Evolutionary conservation across 2,797 vertebrate species (phyloP).

Genomic region (Poeciliopsis presidionis): DNA sequence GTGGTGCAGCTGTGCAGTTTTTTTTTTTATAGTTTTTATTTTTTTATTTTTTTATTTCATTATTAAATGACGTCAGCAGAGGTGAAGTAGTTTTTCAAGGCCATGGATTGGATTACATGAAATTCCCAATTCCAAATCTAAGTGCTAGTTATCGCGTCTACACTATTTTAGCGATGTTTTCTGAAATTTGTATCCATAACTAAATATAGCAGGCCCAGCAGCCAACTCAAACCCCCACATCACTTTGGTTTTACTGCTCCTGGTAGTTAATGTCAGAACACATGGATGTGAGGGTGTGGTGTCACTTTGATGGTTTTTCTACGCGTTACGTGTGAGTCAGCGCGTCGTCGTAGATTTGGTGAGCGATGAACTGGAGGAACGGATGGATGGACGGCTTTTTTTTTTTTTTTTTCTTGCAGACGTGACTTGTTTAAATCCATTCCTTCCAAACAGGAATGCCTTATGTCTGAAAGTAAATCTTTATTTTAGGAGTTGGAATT

Average conservation of each 20-base stretch:
- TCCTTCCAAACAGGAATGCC: not conserved
- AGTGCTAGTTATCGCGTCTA: not conserved
- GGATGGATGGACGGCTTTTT: conserved; percentile 7
- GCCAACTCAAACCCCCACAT: conserved; percentile 5
- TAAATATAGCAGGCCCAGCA: conserved; percentile 28
- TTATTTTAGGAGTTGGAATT: not conserved
- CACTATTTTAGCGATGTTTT: not conserved
- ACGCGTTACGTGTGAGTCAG: conserved; percentile 28
- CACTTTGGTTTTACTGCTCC: conserved; percentile 63
- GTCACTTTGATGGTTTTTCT: conserved; percentile 40
- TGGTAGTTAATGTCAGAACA: conserved; percentile 47
- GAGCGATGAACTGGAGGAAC: conserved; percentile 4
- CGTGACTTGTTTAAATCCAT: not conserved
- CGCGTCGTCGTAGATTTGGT: conserved; percentile 10
- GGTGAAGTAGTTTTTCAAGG: conserved; percentile 3
- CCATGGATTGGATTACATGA: conserved; percentile 3
- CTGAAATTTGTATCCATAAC: not conserved
- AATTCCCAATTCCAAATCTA: not conserved
- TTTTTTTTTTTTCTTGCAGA: not conserved
- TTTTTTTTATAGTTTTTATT: not conserved
- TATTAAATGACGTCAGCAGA: conserved; percentile 23
- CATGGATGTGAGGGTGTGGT: conserved; percentile 41
- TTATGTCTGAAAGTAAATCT: not conserved
- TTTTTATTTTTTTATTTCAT: conserved; percentile 5
- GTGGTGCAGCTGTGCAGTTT: conserved; percentile 17